phyloP scores from a whole-genome alignment of 2,113 vertebrate genomes.

The Thalassoma bifasciatum region DNA sequence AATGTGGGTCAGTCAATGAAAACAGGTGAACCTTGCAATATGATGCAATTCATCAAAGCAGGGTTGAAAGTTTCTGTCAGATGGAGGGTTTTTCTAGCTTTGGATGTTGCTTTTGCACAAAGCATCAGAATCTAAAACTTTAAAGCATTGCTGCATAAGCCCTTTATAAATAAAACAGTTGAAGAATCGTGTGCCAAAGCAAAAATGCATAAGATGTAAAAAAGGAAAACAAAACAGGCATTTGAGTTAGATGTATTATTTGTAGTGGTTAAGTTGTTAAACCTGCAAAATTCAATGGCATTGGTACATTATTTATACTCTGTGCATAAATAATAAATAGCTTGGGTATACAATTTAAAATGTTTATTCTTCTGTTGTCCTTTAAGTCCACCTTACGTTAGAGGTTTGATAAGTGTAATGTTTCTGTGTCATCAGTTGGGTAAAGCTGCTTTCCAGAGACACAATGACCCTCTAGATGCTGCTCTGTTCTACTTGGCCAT shows the following conservation, averaged over 20 bases:
- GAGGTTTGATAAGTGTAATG: not conserved
- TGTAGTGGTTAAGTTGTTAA: not conserved
- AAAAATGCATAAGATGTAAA: not conserved
- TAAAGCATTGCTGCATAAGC: too few species aligned
- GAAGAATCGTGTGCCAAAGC: not conserved
- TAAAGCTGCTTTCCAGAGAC: constrained; percentile 96
- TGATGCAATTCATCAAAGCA: too few species aligned
- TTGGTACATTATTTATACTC: too few species aligned
- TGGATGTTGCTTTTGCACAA: too few species aligned
- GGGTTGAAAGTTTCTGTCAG: too few species aligned
- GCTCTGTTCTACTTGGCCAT: constrained; percentile 97
- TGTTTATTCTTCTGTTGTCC: not conserved
- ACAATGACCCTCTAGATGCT: constrained; percentile 96
- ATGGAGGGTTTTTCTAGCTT: too few species aligned
- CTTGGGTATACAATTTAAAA: not conserved
- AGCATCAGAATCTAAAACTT: too few species aligned
- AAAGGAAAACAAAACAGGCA: too few species aligned
- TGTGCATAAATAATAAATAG: too few species aligned
- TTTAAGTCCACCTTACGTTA: not conserved
- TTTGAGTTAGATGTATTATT: too few species aligned
- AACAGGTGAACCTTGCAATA: too few species aligned
- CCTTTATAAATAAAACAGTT: not conserved
- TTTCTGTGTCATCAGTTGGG: constrained; percentile 76
- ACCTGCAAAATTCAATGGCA: not conserved
- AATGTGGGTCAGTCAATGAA: too few species aligned